Evolutionary conservation across 2,797 vertebrate species (phyloP).

Genomic region (Cyprinodon diabolis): DNA sequence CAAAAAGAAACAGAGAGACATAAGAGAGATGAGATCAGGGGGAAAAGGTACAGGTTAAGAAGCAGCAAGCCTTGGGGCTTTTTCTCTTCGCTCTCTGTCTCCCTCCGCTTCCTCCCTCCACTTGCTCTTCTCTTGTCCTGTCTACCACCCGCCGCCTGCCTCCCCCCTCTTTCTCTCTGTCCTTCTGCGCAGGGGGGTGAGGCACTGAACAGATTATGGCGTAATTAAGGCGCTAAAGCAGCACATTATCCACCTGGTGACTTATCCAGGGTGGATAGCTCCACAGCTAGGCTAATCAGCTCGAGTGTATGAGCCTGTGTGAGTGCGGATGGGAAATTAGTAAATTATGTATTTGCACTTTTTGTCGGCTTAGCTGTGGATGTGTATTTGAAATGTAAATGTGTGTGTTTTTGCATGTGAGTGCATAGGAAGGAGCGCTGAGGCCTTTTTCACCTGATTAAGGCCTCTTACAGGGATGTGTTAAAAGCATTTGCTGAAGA

Average conservation of each 20-base stretch:
- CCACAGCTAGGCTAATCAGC: conserved; percentile 92
- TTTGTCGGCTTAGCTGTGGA: conserved; percentile 21
- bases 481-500: conserved; percentile 99
- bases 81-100: conserved; percentile 58
- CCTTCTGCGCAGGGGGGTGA: conserved; percentile 84
- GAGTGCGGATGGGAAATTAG: conserved; percentile 17
- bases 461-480: conserved; percentile 99
- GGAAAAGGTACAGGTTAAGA: conserved; percentile 51
- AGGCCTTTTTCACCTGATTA: conserved; percentile 94
- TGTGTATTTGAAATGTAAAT: conserved; percentile 24
- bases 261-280: conserved; percentile 77
- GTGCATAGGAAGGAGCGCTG: conserved; percentile 82
- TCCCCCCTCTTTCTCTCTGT: conserved; percentile 52
- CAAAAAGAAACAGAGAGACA: conserved; percentile 30
- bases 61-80: conserved; percentile 73
- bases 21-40: conserved; percentile 27
- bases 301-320: conserved; percentile 50
- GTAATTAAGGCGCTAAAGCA: conserved; percentile 99
- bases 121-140: conserved; percentile 50
- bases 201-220: conserved; percentile 98
- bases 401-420: conserved; percentile 39
- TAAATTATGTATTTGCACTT: conserved; percentile 17
- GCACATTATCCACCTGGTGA: conserved; percentile 99
- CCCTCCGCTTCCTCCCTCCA: conserved; percentile 28
- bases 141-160: conserved; percentile 31